Percentiles rank a stretch among this genome's conserved stretches.
These are phyloP conservation scores for Orestias chungarensis DNA, from an alignment of 2,797 vertebrate genomes.

Conservation along the genomic window DNA sequence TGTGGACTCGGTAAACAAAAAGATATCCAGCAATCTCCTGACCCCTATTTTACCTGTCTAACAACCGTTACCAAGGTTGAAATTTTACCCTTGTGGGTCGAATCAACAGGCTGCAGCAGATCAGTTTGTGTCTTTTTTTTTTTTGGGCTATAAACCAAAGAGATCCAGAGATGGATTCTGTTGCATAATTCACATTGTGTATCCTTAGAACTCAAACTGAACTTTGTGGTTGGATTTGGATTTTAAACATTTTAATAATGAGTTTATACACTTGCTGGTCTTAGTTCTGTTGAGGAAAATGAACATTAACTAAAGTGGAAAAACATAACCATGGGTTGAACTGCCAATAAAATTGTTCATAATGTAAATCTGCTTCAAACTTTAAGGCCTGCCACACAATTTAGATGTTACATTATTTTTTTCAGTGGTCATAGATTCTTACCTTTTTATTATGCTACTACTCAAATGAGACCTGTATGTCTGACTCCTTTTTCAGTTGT, in stretches of 20 bases:
- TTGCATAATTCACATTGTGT: constrained; percentile 43
- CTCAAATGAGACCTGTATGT: not conserved
- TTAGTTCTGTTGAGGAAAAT: not conserved
- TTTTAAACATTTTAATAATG: not conserved
- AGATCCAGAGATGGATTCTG: constrained; percentile 6
- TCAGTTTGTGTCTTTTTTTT: constrained; percentile 9
- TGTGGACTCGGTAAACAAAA: constrained; percentile 87
- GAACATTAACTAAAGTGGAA: not conserved
- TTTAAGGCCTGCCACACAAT: not conserved
- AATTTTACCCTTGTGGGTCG: not conserved
- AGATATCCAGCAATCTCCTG: not conserved
- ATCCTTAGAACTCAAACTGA: constrained; percentile 35
- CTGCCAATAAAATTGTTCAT: not conserved
- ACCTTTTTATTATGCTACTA: not conserved
- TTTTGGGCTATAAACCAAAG: not conserved
- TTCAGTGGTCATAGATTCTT: not conserved
- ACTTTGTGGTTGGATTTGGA: not conserved
- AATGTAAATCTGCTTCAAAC: not conserved
- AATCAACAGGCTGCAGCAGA: not conserved
- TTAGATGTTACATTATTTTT: not conserved
- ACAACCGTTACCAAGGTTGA: not conserved
- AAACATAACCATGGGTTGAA: not conserved
- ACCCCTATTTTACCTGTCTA: constrained; percentile 4
- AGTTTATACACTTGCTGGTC: not conserved
- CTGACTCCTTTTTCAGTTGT: constrained; percentile 55